These are phyloP conservation scores for Zonotrichia albicollis DNA, from an alignment of 2,797 vertebrate genomes.

Conservation along the genomic window DNA sequence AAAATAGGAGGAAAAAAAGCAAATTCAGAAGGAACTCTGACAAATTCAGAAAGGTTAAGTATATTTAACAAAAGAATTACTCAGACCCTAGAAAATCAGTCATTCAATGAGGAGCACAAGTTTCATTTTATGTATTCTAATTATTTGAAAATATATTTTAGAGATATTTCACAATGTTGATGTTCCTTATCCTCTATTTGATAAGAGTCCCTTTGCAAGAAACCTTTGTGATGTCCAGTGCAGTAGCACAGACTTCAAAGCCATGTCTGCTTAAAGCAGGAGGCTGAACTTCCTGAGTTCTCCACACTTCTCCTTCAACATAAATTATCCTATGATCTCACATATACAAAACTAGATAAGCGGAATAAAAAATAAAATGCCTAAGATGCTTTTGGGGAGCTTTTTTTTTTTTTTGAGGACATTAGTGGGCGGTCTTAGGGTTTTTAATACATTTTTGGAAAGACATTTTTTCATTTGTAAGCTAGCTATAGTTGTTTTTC, in stretches of 20 bases:
- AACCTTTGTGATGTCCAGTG: neutral
- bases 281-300: neutral
- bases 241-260: neutral
- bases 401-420: neutral
- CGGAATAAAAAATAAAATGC: neutral
- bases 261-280: neutral
- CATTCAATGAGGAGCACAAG: neutral
- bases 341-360: neutral
- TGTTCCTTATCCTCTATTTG: neutral
- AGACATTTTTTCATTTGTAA: neutral
- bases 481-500: neutral
- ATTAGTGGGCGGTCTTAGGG: accelerated
- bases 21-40: neutral
- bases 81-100: neutral
- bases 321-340: neutral
- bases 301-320: neutral
- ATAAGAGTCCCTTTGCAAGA: neutral
- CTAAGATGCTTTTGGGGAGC: neutral
- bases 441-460: neutral
- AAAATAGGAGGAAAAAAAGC: neutral
- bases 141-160: neutral
- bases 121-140: neutral
- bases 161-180: neutral
- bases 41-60: neutral
- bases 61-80: neutral